Conservation (phyloP, 2,113 vertebrate genomes). For the Condylura cristata region DNA sequence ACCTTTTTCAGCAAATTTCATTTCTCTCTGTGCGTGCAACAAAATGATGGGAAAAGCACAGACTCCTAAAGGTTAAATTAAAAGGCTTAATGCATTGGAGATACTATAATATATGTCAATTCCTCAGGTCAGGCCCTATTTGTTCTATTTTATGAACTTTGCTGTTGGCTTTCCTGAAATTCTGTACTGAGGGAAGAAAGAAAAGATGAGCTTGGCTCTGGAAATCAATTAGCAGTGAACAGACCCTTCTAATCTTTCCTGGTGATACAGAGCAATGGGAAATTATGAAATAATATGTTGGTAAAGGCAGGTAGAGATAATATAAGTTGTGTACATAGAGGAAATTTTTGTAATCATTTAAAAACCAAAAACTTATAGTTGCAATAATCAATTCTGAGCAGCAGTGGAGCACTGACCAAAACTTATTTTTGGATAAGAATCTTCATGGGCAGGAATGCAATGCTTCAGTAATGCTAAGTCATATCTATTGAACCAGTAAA, state of each 20-base stretch:
- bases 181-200: background rate
- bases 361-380: background rate
- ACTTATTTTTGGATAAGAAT: constrained; percentile 26
- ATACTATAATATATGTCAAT: background rate
- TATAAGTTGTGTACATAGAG: background rate
- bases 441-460: constrained; percentile 32
- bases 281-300: background rate
- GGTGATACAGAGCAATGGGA: constrained; percentile 23
- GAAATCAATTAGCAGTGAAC: background rate
- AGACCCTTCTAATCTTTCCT: background rate
- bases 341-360: background rate
- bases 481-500: constrained; percentile 29
- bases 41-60: background rate
- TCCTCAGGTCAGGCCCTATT: background rate
- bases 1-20: background rate
- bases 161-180: background rate
- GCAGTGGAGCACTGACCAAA: background rate
- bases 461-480: background rate
- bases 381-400: background rate
- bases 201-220: background rate
- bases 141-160: background rate
- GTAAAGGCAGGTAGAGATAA: background rate
- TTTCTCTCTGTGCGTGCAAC: background rate
- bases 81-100: background rate
- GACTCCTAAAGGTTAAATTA: background rate